phyloP scores from a whole-genome alignment of 2,113 vertebrate genomes.

The Silurus asotus region DNA sequence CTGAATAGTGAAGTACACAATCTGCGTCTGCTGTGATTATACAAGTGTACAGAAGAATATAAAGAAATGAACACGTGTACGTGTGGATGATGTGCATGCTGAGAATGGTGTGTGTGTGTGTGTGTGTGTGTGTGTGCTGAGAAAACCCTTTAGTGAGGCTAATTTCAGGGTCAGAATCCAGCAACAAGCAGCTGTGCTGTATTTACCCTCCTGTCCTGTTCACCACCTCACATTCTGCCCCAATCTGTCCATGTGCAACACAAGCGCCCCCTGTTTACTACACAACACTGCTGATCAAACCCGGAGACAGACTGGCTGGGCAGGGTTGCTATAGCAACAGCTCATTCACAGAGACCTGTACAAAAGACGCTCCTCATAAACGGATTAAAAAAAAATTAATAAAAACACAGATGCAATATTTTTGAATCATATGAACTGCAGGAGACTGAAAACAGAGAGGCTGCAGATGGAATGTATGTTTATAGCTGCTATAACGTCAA shows the following conservation, averaged over 20 bases:
- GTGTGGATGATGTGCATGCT: too few relatives aligned
- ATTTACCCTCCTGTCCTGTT: constrained; percentile 2
- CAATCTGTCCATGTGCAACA: constrained; percentile 4
- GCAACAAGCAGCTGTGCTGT: neutral
- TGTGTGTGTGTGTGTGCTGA: neutral
- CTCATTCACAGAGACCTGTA: neutral
- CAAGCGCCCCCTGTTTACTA: neutral
- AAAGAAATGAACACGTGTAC: too few relatives aligned
- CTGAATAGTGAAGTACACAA: neutral
- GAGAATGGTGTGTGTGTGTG: too few relatives aligned
- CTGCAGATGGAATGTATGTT: too few relatives aligned
- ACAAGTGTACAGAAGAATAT: neutral
- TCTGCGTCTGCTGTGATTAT: neutral
- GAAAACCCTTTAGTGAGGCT: neutral
- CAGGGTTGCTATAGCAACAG: neutral
- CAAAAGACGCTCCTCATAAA: neutral
- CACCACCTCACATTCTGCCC: constrained; percentile 2
- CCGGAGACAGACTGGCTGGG: neutral
- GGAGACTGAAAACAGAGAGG: too few relatives aligned
- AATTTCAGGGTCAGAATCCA: constrained; percentile 3
- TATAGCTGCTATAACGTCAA: too few relatives aligned
- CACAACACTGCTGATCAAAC: neutral
- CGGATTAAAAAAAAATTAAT: neutral
- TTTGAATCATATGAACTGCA: too few relatives aligned
- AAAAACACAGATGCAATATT: too few relatives aligned